Percentiles rank a stretch among this genome's conserved stretches.
phyloP scores from a whole-genome alignment of 2,888 invertebrate species.

The Platycnemis pennipes region DNA sequence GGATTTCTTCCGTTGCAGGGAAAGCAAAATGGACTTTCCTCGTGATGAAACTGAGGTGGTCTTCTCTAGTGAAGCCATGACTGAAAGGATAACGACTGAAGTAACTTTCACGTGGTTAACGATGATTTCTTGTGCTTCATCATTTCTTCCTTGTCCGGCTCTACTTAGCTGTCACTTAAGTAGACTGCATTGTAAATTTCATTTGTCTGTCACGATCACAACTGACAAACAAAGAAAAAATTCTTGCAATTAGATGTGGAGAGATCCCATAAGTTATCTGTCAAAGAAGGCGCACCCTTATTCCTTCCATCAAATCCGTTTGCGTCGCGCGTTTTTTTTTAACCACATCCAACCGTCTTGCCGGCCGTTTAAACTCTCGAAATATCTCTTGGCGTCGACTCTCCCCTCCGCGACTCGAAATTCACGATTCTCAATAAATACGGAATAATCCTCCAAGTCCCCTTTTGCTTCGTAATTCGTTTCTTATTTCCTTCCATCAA shows the following conservation, averaged over 20 bases:
- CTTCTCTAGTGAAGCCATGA: neutral
- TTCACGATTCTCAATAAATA: neutral
- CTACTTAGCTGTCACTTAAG: constrained; percentile 40
- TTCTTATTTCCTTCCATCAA: too few relatives aligned
- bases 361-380: neutral
- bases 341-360: neutral
- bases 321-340: neutral
- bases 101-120: constrained; percentile 22
- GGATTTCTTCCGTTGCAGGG: neutral
- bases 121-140: neutral
- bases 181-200: constrained; percentile 45
- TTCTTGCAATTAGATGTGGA: constrained; percentile 15
- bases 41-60: constrained; percentile 15
- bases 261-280: neutral
- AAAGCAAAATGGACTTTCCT: neutral
- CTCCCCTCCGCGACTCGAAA: neutral
- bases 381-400: neutral
- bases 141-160: neutral
- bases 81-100: neutral
- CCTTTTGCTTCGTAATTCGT: too few relatives aligned
- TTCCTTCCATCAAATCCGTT: neutral
- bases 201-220: constrained; percentile 58
- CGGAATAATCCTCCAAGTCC: too few relatives aligned
- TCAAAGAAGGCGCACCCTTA: neutral
- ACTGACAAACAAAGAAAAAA: constrained; percentile 34